phyloP scores from a whole-genome alignment of 2,797 vertebrate genomes.

The Centropyge bicolor region DNA sequence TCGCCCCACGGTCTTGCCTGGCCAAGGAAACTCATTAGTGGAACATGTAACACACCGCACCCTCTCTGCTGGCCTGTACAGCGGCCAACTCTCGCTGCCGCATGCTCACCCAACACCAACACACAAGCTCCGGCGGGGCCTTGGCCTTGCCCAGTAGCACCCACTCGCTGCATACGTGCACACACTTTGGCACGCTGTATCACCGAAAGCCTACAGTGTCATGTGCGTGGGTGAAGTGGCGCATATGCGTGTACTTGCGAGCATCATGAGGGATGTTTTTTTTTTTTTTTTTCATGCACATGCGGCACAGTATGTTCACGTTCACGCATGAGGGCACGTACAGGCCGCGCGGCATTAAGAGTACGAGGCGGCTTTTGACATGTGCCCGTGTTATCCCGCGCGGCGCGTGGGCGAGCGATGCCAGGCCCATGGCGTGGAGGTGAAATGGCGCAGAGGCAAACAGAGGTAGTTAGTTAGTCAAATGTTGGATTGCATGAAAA shows the following conservation, averaged over 20 bases:
- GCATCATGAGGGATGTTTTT: conserved; percentile 49
- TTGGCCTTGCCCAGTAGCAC: conserved; percentile 70
- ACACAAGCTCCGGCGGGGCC: conserved; percentile 62
- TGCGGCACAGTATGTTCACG: conserved; percentile 58
- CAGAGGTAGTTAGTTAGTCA: conserved; percentile 52
- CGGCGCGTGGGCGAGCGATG: conserved; percentile 7
- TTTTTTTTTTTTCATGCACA: conserved; percentile 40
- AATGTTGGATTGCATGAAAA: conserved; percentile 43
- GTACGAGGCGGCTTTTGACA: conserved; percentile 34
- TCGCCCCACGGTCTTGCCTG: conserved; percentile 62
- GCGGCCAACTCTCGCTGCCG: conserved; percentile 59
- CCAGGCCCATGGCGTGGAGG: conserved; percentile 15
- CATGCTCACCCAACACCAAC: conserved; percentile 68
- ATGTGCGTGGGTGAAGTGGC: conserved; percentile 69
- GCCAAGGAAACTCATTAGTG: conserved; percentile 77
- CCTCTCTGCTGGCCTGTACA: conserved; percentile 67
- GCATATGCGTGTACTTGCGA: conserved; percentile 67
- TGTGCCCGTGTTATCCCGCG: conserved; percentile 10
- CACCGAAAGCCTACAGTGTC: conserved; percentile 65
- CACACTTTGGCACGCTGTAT: conserved; percentile 53
- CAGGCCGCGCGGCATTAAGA: conserved; percentile 23
- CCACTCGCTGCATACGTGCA: conserved; percentile 71
- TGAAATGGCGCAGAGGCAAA: conserved; percentile 46
- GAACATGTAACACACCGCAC: conserved; percentile 71
- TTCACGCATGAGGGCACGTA: conserved; percentile 39